Percentiles rank a stretch among this genome's conserved stretches.
Conservation (phyloP, 2,113 vertebrate species). For the Bombycilla garrulus region DNA sequence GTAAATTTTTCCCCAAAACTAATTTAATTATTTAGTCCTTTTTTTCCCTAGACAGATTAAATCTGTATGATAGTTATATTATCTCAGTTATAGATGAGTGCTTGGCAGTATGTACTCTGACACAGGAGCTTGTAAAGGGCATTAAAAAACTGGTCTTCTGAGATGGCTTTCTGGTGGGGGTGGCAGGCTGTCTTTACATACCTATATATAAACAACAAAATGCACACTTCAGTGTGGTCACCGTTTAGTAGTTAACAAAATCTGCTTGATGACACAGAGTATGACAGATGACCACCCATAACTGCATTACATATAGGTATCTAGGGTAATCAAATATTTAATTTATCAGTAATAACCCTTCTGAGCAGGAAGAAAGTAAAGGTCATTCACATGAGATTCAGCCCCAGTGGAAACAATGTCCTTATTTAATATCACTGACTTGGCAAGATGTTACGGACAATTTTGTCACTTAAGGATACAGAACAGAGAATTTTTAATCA, state of each 20-base stretch:
- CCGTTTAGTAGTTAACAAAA: not conserved
- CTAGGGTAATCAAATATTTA: slow-evolving; percentile 59
- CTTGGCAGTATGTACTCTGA: not conserved
- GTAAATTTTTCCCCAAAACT: not conserved
- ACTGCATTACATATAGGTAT: not conserved
- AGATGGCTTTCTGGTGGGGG: not conserved
- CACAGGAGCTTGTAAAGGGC: not conserved
- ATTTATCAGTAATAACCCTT: slow-evolving; percentile 12
- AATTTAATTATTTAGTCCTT: not conserved
- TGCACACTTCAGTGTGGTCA: not conserved
- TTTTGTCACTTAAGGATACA: not conserved
- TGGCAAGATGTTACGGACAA: not conserved
- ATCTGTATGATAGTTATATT: not conserved
- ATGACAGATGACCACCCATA: not conserved
- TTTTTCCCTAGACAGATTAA: not conserved
- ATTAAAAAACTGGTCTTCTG: not conserved
- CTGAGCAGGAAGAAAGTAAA: slow-evolving; percentile 16
- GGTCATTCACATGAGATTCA: slow-evolving; percentile 1
- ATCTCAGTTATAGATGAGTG: not conserved
- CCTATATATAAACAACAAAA: not conserved
- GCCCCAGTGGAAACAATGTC: not conserved
- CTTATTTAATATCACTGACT: slow-evolving; percentile 31
- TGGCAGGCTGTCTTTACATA: not conserved
- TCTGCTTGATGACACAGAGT: not conserved
- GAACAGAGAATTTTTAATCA: not conserved